Evolutionary conservation across 2,888 invertebrate genomes (phyloP).

Genomic region (Ectobius pallidus): DNA sequence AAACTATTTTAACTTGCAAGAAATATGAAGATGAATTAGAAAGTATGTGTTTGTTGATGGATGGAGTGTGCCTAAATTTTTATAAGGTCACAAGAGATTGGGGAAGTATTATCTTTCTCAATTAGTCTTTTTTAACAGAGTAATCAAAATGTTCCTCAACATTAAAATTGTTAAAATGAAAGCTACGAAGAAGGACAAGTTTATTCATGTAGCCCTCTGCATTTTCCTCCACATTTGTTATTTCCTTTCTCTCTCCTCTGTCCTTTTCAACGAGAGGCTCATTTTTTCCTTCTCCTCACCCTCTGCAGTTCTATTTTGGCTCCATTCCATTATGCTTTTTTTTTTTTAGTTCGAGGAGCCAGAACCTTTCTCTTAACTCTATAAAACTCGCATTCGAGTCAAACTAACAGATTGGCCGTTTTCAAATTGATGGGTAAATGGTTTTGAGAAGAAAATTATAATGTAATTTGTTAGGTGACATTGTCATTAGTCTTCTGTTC

Average conservation of each 20-base stretch:
- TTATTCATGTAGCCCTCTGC: background rate
- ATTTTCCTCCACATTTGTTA: slow-evolving; percentile 10
- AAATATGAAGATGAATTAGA: background rate
- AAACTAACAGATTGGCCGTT: slow-evolving; percentile 33
- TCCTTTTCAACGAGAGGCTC: background rate
- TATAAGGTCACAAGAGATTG: background rate
- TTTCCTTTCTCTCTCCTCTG: background rate
- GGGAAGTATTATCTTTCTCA: background rate
- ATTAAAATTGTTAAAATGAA: background rate
- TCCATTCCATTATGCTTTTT: background rate
- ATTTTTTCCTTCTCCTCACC: background rate
- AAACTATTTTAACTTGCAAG: no score
- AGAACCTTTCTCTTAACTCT: background rate
- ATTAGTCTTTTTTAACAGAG: background rate
- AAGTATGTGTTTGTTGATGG: background rate
- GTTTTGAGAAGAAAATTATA: slow-evolving; percentile 39
- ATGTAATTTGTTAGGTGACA: slow-evolving; percentile 39
- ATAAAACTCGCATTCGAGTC: slow-evolving; percentile 22
- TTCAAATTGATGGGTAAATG: slow-evolving; percentile 37
- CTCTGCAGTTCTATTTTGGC: slow-evolving; percentile 8
- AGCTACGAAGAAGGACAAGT: background rate
- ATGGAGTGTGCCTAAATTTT: no score
- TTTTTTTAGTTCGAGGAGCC: background rate
- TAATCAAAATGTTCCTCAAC: background rate
- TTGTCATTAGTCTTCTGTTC: slow-evolving; percentile 23